Percentiles rank a stretch among this genome's conserved stretches.
phyloP scores from a whole-genome alignment of 2,888 invertebrate genomes.

The Epiblema foenella region DNA sequence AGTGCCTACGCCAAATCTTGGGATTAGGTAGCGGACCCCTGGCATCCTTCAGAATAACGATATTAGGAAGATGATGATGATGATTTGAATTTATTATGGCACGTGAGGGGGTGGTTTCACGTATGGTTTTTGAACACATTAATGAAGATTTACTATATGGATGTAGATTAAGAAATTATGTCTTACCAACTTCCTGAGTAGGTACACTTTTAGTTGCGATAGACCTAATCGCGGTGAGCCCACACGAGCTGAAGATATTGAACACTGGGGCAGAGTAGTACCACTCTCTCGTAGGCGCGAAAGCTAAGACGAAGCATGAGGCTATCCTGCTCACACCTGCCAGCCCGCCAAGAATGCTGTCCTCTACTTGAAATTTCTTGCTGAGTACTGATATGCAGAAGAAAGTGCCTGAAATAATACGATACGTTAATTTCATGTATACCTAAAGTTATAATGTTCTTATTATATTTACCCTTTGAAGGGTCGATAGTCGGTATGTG shows the following conservation, averaged over 20 bases:
- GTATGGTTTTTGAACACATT: no score
- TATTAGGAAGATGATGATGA: no score
- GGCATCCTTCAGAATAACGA: no score
- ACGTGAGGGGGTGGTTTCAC: no score
- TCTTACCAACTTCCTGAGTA: constrained; percentile 81
- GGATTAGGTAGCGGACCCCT: no score
- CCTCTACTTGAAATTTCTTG: constrained; percentile 73
- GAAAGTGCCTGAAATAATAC: constrained; percentile 68
- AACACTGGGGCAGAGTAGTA: constrained; percentile 80
- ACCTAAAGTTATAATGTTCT: no score
- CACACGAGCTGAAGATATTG: constrained; percentile 82
- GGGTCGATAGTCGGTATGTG: no score
- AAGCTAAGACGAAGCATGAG: constrained; percentile 80
- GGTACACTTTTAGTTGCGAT: constrained; percentile 84
- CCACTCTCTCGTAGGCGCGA: constrained; percentile 76
- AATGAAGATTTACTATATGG: no score
- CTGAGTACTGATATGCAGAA: constrained; percentile 80
- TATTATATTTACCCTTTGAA: no score
- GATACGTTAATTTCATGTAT: neutral
- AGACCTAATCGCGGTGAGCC: constrained; percentile 84
- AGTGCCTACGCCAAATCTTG: no score
- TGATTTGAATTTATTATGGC: no score
- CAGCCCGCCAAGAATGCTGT: constrained; percentile 77
- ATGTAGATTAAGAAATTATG: neutral
- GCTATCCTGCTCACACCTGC: constrained; percentile 83